Base-by-base conservation (phyloP, 1,140 invertebrate genomes). In the Apis cerana region DNA sequence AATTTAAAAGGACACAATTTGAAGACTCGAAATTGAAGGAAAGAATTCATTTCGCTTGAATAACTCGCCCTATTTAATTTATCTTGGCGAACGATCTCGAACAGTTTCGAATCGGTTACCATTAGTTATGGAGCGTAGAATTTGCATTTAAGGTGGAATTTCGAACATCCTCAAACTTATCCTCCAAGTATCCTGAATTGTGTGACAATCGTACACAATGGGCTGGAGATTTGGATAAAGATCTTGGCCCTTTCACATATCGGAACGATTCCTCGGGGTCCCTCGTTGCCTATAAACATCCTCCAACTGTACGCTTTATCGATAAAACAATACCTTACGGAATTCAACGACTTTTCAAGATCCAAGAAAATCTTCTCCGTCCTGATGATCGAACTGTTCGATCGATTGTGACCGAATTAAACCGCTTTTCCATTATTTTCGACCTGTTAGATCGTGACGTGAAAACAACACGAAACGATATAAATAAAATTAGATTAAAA, bases 91-190 rank as follows among this genome's bases (percentile, higher is more conserved):
- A 7, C 33, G 33, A 54, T 54, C 52, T 54, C 52, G 52, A 52
- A 15, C 52, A 13, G 13, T 54, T 54, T 15, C 52, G 15, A 64
- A 64, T 17, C 13, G 27, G 27, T 33, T 64, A 27, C 23, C 15
- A 27, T 65, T 67, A 78, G 43, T 69, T 50, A 33, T n/a, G 5
- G 23, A 3, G 17, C n/a, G 17, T 21, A 1, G 33, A 52, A 79
- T 79, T 79, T 71, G 77, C 68, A 61, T 61, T 79, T 50, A n/a
- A 21, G 56, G 50, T 21, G 56, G 68, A 61, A 70, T 69, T 69
- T 59, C 52, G 52, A 50, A 43, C 9, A n/a, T 65, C 27, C 27
- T 56, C 75, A 23, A 58, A 69, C 17, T 12, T 19, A 17, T 17
- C 67, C 77, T 61, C 23, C 5, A 21, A 33, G 12, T n/a, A 71